Evolutionary conservation across 2,113 vertebrate genomes (phyloP).

Genomic region (Trochalopteron elliotii): DNA sequence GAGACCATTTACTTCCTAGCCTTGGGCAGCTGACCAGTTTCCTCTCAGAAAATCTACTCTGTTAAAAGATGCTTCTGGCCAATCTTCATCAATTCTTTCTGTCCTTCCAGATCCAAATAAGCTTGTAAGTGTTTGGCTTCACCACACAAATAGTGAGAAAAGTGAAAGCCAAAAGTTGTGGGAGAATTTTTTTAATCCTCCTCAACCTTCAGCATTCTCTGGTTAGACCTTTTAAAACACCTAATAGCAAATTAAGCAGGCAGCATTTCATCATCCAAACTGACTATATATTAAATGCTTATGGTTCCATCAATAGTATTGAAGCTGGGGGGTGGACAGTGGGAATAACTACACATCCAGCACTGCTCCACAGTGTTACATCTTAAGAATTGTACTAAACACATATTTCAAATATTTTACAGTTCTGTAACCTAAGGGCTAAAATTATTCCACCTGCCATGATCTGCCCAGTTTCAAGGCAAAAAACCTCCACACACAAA

Average conservation of each 20-base stretch:
- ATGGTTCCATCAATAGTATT: neutral
- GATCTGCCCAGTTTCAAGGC: neutral
- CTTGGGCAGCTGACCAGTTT: neutral
- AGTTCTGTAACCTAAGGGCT: neutral
- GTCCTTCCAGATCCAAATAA: neutral
- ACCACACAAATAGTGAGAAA: neutral
- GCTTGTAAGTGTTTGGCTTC: neutral
- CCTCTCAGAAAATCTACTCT: neutral
- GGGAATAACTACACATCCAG: neutral
- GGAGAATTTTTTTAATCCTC: neutral
- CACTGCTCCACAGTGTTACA: neutral
- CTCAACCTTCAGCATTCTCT: neutral
- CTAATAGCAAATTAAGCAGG: neutral
- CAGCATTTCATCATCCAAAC: neutral
- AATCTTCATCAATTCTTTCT: neutral
- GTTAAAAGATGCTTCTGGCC: neutral
- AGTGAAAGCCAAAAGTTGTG: neutral
- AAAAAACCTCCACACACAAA: neutral
- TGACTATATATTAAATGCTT: neutral
- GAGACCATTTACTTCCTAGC: neutral
- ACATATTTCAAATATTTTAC: neutral
- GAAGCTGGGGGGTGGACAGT: neutral
- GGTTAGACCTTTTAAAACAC: neutral
- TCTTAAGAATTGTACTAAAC: neutral
- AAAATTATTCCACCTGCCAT: neutral